Percentiles rank a stretch among this genome's conserved stretches.
Conservation (phyloP, 2,888 invertebrate genomes). For the Pollenia labialis region DNA sequence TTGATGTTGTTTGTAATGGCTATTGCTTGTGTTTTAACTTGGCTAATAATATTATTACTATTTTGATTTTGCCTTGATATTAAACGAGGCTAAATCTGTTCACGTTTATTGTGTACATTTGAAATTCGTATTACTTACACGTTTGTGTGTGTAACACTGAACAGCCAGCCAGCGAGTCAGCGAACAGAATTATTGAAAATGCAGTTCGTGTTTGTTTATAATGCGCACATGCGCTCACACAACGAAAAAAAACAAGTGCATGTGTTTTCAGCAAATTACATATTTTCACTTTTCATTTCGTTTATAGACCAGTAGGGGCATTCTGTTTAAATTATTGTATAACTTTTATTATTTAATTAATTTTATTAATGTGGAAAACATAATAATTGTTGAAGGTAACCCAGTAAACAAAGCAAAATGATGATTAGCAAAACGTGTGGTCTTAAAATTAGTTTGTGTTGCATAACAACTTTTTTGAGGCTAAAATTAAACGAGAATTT, state of each 20-base stretch:
- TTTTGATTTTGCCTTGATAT: conserved; percentile 63
- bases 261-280: background rate
- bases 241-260: conserved; percentile 9
- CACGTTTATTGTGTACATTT: conserved; percentile 62
- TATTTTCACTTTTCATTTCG: conserved; percentile 58
- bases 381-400: no score
- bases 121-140: background rate
- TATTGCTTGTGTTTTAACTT: conserved; percentile 22
- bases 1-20: background rate
- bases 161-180: background rate
- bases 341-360: background rate
- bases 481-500: no score
- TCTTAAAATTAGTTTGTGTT: no score
- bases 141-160: conserved; percentile 23
- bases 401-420: no score
- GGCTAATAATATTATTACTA: background rate
- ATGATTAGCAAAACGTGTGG: no score
- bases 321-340: conserved; percentile 33
- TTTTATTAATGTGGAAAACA: background rate
- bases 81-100: conserved; percentile 69
- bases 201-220: conserved; percentile 27
- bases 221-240: conserved; percentile 35
- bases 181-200: conserved; percentile 46
- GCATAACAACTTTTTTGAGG: no score
- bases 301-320: conserved; percentile 49